Conservation (phyloP, 2,888 invertebrate species). For the Acanthosoma haemorrhoidale region DNA sequence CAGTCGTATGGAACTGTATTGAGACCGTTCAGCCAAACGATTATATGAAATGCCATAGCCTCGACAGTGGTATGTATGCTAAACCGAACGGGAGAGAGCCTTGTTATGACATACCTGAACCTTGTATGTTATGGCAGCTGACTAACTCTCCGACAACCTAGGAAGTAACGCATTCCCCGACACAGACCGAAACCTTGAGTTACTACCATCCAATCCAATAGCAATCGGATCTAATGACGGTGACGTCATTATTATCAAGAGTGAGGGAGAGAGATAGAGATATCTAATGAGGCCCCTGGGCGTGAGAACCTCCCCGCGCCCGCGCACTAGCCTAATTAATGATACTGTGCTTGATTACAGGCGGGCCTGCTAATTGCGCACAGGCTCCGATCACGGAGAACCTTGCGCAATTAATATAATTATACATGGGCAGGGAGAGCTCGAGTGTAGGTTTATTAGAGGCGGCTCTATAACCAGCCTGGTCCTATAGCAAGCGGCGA, state of each 20-base stretch:
- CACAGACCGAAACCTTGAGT: background rate
- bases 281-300: slow-evolving; percentile 18
- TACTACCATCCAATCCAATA: background rate
- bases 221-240: slow-evolving; percentile 9
- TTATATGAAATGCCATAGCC: no score
- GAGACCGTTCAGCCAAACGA: no score
- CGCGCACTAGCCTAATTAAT: slow-evolving; percentile 21
- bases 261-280: slow-evolving; percentile 2
- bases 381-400: slow-evolving; percentile 4
- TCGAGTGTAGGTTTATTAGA: no score
- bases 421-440: slow-evolving; percentile 13
- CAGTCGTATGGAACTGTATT: no score
- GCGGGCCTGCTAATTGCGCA: slow-evolving; percentile 18
- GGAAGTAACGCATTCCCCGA: no score
- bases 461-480: no score
- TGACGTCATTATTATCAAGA: slow-evolving; percentile 11
- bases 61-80: no score
- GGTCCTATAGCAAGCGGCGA: no score
- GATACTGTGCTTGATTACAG: slow-evolving; percentile 15
- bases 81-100: no score
- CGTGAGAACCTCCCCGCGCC: slow-evolving; percentile 19
- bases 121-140: no score
- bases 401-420: slow-evolving; percentile 24
- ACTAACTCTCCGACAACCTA: no score
- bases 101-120: no score